Evolutionary conservation across 2,113 vertebrate species (phyloP).

Genomic region (Atherinomorus stipes): DNA sequence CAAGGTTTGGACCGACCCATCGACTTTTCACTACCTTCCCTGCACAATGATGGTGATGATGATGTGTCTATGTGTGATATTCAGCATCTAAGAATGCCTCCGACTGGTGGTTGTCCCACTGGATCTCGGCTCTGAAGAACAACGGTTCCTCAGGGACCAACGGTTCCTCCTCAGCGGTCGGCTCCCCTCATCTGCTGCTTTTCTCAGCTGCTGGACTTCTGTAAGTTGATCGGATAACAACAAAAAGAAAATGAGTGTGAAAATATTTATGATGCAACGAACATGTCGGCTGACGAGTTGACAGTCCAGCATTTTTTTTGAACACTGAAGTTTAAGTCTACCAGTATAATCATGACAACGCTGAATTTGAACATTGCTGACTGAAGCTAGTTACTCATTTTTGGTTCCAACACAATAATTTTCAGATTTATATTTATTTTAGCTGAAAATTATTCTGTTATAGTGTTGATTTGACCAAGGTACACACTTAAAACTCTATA

Average conservation of each 20-base stretch:
- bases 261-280: neutral
- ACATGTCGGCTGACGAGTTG: neutral
- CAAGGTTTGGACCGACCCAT: constrained; percentile 85
- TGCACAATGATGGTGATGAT: neutral
- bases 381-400: too few species aligned
- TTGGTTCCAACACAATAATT: too few species aligned
- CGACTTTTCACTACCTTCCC: neutral
- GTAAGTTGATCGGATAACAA: constrained; percentile 76
- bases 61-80: constrained; percentile 1
- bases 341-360: too few species aligned
- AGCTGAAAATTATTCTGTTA: too few species aligned
- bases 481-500: too few species aligned
- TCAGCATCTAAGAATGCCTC: constrained; percentile 92
- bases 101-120: constrained; percentile 98
- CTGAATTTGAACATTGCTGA: too few species aligned
- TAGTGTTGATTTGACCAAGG: too few species aligned
- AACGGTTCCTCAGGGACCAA: constrained; percentile 72
- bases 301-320: neutral
- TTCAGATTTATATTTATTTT: too few species aligned
- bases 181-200: constrained; percentile 83
- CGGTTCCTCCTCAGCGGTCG: constrained; percentile 60
- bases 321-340: neutral
- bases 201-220: constrained; percentile 81
- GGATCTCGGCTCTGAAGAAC: constrained; percentile 88
- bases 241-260: neutral